Base-by-base conservation (phyloP, 2,888 invertebrate genomes). In the Allacma fusca region DNA sequence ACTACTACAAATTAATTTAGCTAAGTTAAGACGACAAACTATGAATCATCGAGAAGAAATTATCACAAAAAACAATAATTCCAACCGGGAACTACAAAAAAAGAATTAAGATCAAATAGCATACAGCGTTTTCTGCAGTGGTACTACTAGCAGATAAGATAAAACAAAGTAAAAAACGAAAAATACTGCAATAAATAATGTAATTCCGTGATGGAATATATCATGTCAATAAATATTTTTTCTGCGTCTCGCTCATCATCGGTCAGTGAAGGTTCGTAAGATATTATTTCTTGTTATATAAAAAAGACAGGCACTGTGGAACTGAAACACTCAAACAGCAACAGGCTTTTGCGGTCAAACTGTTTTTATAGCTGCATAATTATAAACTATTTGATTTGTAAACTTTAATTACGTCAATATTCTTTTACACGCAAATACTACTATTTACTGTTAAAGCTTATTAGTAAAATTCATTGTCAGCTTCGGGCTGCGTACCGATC, bases 11-110 rank as follows among this genome's bases (percentile, higher is more conserved):
- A 62, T 21, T 16, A 21, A 57, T 57, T 7, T 24, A 62, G 62
- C 13, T 13, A 24, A 24, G 62, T 62, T 24, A 23, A 62, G 2
- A 62, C 12, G 9, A 24, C 5, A 24, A 24, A 23, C 21, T 23
- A 24, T 24, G 4, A 62, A 2, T 62, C 62, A 19, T 2, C 4
- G 2, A 62, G 26, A 24, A 62, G 26, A 23, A 23, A n/a, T 62
- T 62, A 62, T 62, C 62, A 62, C 62, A 62, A 62, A 62, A 62
- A 50, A 50, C 34, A 50, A 23, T n/a, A 24, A 13, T 59, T 19
- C 62, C 62, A 62, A 62, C 62, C 62, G 62, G 62, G 62, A 24
- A 62, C 62, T 62, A 59, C 40, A 40, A 50, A 50, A 50, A 50
- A 50, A 50, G 50, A 50, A 16, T 9, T 34, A 7, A 34, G 34